Base-by-base conservation (phyloP, 2,797 vertebrate genomes). In the Margarornis squamiger region DNA sequence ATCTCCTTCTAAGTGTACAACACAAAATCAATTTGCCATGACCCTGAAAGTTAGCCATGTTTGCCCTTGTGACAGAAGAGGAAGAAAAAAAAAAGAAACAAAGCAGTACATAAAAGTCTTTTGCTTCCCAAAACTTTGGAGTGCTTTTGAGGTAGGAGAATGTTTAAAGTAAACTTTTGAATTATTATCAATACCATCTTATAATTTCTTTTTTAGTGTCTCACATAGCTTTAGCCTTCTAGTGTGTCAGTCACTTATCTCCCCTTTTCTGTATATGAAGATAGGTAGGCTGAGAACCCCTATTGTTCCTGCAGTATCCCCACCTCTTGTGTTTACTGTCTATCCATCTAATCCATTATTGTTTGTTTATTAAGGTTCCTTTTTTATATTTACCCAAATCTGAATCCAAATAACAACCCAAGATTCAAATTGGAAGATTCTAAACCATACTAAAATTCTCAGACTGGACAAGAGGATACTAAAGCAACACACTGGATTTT, bases 1-100 rank as follows among this genome's bases (percentile, higher is more conserved):
- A 97, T 90, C 89, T 95, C 72, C 82, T 97, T 97, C 95, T 96
- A 96, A 97, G 89, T 87, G 92, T 95, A 96, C 94, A 97, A 96
- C 96, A 97, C 94, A 98, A 97, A 98, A 98, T 98, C 97, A 98
- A 98, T 98, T 96, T 97, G 65, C 88, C 77, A 54, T 96, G 97
- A 97, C 97, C 97, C 97, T 93, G 94, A 95, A 83, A 98, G 95
- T 92, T 94, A 93, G 95, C 87, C 91, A 92, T 91, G 91, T 82
- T 97, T 90, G 91, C 91, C 93, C 94, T 95, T 96, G 93, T 93
- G 96, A 95, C 95, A 97, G 92, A 85, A 94, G 86, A 95, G 79
- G 81, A 94, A 96, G 65, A 96, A 96, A 91, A 90, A 52, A 45
- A 87, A 97, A 92, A 93, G 83, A 96, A 97, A 97, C 79, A 96